phyloP scores from a whole-genome alignment of 2,113 vertebrate genomes.

The Phrynosoma platyrhinos region DNA sequence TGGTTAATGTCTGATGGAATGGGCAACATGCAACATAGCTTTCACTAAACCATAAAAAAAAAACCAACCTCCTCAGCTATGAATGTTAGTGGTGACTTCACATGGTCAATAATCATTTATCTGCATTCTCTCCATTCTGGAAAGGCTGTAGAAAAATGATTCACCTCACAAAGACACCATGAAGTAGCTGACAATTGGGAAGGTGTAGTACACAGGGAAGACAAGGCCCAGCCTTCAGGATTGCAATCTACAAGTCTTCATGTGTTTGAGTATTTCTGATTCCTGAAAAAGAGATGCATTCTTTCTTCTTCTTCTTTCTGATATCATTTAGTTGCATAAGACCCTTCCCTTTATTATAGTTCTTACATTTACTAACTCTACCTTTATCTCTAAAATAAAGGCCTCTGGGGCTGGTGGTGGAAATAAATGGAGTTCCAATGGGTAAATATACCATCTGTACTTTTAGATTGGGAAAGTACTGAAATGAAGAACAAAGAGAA shows the following conservation, averaged over 20 bases:
- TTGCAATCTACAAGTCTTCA: neutral
- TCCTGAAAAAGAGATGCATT: neutral
- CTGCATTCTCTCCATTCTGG: no score
- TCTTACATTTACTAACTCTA: neutral
- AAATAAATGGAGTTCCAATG: neutral
- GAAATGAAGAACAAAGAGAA: neutral
- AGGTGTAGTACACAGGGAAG: neutral
- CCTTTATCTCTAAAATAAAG: constrained; percentile 6
- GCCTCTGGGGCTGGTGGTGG: no score
- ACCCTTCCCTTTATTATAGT: neutral
- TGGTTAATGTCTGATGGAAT: no score
- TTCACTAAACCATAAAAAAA: neutral
- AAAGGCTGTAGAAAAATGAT: neutral
- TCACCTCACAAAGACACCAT: neutral
- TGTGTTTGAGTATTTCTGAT: neutral
- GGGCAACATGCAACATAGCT: neutral
- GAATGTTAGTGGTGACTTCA: neutral
- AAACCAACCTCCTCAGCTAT: neutral
- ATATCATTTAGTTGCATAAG: neutral
- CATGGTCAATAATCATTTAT: no score
- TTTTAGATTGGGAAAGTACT: neutral
- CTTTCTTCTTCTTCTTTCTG: neutral
- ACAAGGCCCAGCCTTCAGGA: neutral
- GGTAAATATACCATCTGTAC: neutral
- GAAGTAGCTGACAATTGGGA: neutral